These are phyloP conservation scores for Dicranocentrus wangi DNA, from an alignment of 2,888 invertebrate species.

Conservation along the genomic window DNA sequence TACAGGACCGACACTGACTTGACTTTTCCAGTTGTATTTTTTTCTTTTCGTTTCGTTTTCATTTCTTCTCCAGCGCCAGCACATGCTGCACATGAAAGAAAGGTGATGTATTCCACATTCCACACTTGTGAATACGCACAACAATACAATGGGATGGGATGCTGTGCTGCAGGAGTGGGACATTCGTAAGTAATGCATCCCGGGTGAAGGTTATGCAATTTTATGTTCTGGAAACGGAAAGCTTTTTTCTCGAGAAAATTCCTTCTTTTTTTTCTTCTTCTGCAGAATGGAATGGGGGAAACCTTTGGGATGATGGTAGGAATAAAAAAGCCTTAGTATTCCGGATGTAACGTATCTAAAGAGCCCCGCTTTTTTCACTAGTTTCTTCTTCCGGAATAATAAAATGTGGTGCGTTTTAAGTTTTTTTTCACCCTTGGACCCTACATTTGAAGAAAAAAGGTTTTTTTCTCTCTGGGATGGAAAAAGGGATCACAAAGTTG, in stretches of 20 bases:
- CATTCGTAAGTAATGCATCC: conserved; percentile 34
- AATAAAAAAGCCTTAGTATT: conserved; percentile 38
- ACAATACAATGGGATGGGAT: not conserved
- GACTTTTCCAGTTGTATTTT: not conserved
- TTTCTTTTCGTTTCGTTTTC: no score
- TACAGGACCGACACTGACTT: not conserved
- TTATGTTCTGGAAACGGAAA: conserved; percentile 42
- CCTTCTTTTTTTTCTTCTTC: not conserved
- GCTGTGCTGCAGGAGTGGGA: not conserved
- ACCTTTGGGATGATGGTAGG: not conserved
- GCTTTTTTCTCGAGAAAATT: not conserved
- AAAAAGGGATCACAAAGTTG: not conserved
- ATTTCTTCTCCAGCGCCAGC: no score
- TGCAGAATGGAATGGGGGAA: not conserved
- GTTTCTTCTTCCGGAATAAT: conserved; percentile 44
- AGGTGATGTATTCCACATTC: not conserved
- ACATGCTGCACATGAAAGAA: not conserved
- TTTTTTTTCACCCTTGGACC: conserved; percentile 27
- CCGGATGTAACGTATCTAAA: conserved; percentile 46
- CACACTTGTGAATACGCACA: not conserved
- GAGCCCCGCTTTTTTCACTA: conserved; percentile 10
- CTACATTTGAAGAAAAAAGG: conserved; percentile 5
- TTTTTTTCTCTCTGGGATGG: no score
- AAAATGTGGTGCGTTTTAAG: conserved; percentile 43
- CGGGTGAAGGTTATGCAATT: conserved; percentile 45